Base-by-base conservation (phyloP, 2,113 vertebrate genomes). In the Takifugu bimaculatus region DNA sequence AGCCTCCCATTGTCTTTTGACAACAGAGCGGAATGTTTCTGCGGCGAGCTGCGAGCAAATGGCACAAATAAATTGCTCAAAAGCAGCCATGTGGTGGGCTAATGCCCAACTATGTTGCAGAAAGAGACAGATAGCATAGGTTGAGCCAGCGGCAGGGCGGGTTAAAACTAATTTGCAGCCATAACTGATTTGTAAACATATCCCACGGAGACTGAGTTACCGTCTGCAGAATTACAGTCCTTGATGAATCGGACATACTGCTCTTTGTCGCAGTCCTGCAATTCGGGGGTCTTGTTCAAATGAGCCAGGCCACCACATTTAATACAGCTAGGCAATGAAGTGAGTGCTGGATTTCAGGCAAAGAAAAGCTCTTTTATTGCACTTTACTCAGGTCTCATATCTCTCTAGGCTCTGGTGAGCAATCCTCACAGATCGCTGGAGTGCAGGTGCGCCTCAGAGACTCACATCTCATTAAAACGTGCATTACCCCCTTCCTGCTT, bases 381-480 rank as follows among this genome's bases (percentile, higher is more conserved):
- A 65, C 72, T 67, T 72, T 68, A 54, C 60, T 56, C 25, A 39
- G 58, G 54, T 63, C 70, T 86, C 60, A 64, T 57, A 54, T 44
- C 58, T 74, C 66, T 75, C 56, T 13, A 59, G 72, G 65, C 78
- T 79, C 78, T 20, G 42, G 69, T 74, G 75, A 79, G 72, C 70
- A 74, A 70, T 85, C 80, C 65, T 77, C 63, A 77, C 70, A 66
- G 75, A 82, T 75, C 28, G 26, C 69, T 73, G 58, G 64, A 77
- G 77, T 70, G 74, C 83, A 85, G 82, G 85, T 85, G 80, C 79
- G 70, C 74, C 74, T 58, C 67, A 76, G 79, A 81, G 78, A 78
- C 79, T 77, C 65, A 72, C 67, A 73, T 87, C 86, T 90, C 85
- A 90, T 89, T 88, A 89, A 89, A 90, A 87, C 60, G 49, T 79